Evolutionary conservation across 2,797 vertebrate genomes (phyloP).

Genomic region (Agapornis canus): DNA sequence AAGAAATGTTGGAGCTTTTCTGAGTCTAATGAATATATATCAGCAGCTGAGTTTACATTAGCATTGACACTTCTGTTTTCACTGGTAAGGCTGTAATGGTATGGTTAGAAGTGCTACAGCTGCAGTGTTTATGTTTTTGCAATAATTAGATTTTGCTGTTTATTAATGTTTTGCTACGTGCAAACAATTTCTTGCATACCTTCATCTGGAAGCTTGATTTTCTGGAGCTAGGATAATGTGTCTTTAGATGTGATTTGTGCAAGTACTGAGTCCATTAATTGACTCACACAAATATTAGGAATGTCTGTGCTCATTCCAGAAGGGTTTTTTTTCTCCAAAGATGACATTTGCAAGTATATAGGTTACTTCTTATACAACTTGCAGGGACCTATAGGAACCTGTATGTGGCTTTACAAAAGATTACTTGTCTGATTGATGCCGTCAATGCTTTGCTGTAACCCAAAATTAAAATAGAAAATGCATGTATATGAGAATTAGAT

Average conservation of each 20-base stretch:
- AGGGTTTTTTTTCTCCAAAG: neutral
- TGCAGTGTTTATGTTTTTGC: conserved; percentile 47
- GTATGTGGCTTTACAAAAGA: neutral
- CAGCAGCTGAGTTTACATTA: conserved; percentile 62
- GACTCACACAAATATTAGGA: neutral
- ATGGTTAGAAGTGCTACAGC: conserved; percentile 38
- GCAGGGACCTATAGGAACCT: neutral
- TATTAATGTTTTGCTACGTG: conserved; percentile 27
- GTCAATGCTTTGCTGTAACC: neutral
- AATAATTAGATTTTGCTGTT: conserved; percentile 51
- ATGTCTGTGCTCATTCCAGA: neutral
- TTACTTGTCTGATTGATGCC: neutral
- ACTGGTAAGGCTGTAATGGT: conserved; percentile 31
- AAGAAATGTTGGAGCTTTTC: conserved; percentile 1
- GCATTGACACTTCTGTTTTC: conserved; percentile 51
- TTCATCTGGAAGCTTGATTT: conserved; percentile 12
- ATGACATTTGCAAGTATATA: neutral
- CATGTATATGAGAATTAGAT: neutral
- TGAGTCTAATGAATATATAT: conserved; percentile 64
- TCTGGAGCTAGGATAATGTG: neutral
- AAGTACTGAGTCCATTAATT: neutral
- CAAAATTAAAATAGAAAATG: neutral
- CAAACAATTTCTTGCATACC: neutral
- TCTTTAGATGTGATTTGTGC: neutral
- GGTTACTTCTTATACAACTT: neutral